Evolutionary conservation across 2,797 vertebrate species (phyloP), one percentile per base, ranked within the genome.

Genomic region (Okamejei kenojei): DNA sequence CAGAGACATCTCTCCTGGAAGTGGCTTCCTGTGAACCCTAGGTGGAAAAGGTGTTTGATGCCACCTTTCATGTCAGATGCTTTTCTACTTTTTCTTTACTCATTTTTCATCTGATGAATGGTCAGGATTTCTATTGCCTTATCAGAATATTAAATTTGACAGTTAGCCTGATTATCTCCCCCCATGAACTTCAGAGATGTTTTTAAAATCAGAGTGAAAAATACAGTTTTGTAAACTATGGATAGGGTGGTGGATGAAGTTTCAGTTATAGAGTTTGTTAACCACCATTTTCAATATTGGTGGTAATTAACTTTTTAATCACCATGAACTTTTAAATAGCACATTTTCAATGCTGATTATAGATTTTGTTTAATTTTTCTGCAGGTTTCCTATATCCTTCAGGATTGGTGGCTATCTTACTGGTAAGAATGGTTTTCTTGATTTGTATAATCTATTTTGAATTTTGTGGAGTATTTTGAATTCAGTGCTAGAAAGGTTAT

Each of bases 391-490:
- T 99, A 97, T 93, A 95, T 99, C 93, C 94, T 99, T 92, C 98
- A 98, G 94, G 99, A 99, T 94, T 99, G 98, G 98, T 99, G 98
- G 98, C 96, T 99, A 94, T 98, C 98, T 6, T 96, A 98, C 94
- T 99, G 98, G 98, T 99, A 94, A 96, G 97, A 95, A 54, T 92
- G 1, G 23, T 76, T 92, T 38, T 45, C 38, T 92, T 92, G 35
- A 92, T 11, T 54, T 54, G 6, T 73, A 54, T 76, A 6, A 71
- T 23, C 11, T 76, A 26, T 74, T 92, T 76, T 92, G 58, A 71
- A 35, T 19, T 80, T 29, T 15, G 45, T 90, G 63, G 17, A 38
- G 32, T 90, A 32, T 65, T 45, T 21, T 61, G 54, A 84, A 23
- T 68, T 68, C 32, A 4, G 84, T 61, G 15, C 15, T 23, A 32